Percentiles rank a stretch among this genome's conserved stretches.
Conservation (phyloP, 1,140 invertebrate species). For the Macrobrachium nipponense region DNA sequence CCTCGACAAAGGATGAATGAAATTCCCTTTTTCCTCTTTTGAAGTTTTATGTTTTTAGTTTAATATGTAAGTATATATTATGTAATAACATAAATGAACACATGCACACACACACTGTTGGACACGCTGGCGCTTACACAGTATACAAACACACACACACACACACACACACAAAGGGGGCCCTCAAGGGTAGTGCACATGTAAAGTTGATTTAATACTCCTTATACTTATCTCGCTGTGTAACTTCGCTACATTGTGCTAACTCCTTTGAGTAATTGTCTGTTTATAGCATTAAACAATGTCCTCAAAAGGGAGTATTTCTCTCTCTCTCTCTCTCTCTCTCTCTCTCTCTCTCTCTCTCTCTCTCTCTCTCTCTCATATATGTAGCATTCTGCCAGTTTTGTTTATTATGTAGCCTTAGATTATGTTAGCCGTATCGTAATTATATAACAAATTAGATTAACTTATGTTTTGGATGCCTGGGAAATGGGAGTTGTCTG, state of each 20-base stretch:
- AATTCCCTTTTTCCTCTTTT: no score
- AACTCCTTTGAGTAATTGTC: slow-evolving; percentile 19
- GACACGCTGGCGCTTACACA: neutral
- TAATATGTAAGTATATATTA: no score
- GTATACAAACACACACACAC: neutral
- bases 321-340: slow-evolving; percentile 4
- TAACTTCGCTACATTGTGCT: neutral
- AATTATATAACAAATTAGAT: no score
- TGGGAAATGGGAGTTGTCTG: no score
- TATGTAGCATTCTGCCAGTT: no score
- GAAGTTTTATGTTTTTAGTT: no score
- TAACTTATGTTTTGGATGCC: no score
- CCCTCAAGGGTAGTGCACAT: neutral
- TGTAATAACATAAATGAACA: neutral
- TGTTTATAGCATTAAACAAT: neutral
- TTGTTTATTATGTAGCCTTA: no score
- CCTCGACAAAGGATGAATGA: no score
- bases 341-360: slow-evolving; percentile 29
- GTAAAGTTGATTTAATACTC: no score
- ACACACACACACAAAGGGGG: neutral
- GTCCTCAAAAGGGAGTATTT: neutral
- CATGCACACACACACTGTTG: neutral
- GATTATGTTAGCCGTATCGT: no score
- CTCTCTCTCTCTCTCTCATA: neutral
- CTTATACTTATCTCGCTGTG: no score